phyloP scores from a whole-genome alignment of 2,888 invertebrate species.

The Pomacea canaliculata region DNA sequence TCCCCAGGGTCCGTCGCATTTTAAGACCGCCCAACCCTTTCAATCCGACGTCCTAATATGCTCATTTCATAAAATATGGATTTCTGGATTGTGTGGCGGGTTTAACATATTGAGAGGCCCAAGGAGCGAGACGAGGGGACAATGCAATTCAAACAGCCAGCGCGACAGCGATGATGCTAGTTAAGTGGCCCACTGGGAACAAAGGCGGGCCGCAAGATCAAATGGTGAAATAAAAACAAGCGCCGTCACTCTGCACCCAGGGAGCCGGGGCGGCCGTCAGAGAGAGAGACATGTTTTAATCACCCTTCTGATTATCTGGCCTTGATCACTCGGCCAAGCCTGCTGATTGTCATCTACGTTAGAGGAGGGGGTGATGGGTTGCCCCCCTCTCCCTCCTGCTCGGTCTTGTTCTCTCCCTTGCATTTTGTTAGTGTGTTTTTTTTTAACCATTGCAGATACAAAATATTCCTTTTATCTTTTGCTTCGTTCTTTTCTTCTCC shows the following conservation, averaged over 20 bases:
- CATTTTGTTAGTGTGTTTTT: too few relatives aligned
- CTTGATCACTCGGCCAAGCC: background rate
- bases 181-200: slow-evolving; percentile 15
- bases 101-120: slow-evolving; percentile 27
- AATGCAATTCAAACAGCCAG: slow-evolving; percentile 11
- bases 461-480: too few relatives aligned
- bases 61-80: slow-evolving; percentile 34
- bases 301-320: background rate
- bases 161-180: slow-evolving; percentile 6
- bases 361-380: background rate
- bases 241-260: too few relatives aligned
- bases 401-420: too few relatives aligned
- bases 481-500: too few relatives aligned
- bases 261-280: background rate
- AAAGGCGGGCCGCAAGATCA: slow-evolving; percentile 15
- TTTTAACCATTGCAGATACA: too few relatives aligned
- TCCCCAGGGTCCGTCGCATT: slow-evolving; percentile 7
- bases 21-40: slow-evolving; percentile 13
- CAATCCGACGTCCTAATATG: slow-evolving; percentile 31
- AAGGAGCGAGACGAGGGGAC: background rate
- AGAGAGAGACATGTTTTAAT: background rate
- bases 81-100: slow-evolving; percentile 27
- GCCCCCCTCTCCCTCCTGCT: background rate
- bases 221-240: slow-evolving; percentile 3
- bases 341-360: background rate